These are phyloP conservation scores for Carcinoscorpius rotundicauda DNA, from an alignment of 1,140 invertebrate genomes.

Conservation along the genomic window DNA sequence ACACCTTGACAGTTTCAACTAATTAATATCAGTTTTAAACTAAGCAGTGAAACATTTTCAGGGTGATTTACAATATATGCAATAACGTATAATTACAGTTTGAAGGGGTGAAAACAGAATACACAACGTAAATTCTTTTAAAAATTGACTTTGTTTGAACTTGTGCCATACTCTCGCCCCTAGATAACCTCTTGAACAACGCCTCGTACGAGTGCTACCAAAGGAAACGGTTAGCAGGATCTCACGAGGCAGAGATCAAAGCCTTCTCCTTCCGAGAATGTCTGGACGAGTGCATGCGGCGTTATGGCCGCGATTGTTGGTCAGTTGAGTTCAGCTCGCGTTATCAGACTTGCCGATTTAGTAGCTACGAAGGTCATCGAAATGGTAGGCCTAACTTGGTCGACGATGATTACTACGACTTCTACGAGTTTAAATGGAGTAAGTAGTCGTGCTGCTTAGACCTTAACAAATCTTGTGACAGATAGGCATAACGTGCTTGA, in stretches of 20 bases:
- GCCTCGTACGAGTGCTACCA: conserved; percentile 78
- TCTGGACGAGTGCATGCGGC: conserved; percentile 70
- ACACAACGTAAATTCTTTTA: neutral
- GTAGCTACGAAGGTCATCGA: conserved; percentile 49
- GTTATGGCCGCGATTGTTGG: conserved; percentile 41
- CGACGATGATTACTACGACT: conserved; percentile 79
- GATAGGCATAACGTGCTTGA: too few relatives aligned
- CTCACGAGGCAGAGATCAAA: conserved; percentile 79
- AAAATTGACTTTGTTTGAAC: neutral
- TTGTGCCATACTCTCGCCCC: neutral
- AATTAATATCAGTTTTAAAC: too few relatives aligned
- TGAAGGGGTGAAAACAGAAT: neutral
- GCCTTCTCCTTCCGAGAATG: conserved; percentile 73
- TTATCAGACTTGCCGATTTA: conserved; percentile 65
- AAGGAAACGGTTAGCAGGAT: conserved; percentile 65
- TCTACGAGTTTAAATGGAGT: conserved; percentile 64
- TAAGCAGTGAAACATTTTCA: too few relatives aligned
- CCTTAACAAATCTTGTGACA: too few relatives aligned
- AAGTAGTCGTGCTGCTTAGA: conserved; percentile 36
- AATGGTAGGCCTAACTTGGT: conserved; percentile 45
- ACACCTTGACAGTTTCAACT: too few relatives aligned
- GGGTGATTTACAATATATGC: too few relatives aligned
- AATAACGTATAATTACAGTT: too few relatives aligned
- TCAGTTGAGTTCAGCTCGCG: conserved; percentile 77
- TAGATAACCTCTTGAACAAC: conserved; percentile 23